Evolutionary conservation across 2,888 invertebrate species (phyloP), one percentile per base, ranked within the genome.

Genomic region (Apocheima hispidaria): DNA sequence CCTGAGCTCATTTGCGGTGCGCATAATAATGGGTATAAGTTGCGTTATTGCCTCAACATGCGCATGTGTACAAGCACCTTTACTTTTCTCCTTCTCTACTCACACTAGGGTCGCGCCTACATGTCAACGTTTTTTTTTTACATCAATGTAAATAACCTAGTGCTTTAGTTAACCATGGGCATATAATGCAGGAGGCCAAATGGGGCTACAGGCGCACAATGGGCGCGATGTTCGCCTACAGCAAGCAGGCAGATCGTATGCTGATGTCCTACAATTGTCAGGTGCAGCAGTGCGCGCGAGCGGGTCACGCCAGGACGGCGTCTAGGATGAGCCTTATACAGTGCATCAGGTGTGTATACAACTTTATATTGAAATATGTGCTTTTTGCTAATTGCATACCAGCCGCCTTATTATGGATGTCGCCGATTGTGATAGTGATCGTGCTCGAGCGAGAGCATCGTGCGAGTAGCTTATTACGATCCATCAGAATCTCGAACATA

Each of bases 281-380:
- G 88, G 92, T 92, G 77, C 92, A 92, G 87, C 92, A 84, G 84
- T 88, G 78, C 75, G 92, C 88, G 81, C 72, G 86, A 55, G 89
- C 88, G 3, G 90, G 94, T 28, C 88, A 91, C 73, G 88, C 91
- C 57, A 79, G 92, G 73, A 75, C 81, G 33, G 77, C 79, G 7
- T 79, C 84, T 43, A 76, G 92, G 68, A 95, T 97, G 91, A 96
- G 96, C 86, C 96, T 97, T 70, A 91, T 96, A 72, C 96, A 97
- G 83, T 97, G 97, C 88, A 93, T 97, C 73, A 96, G 95, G 95
- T 96, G 85, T 90, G 91, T 58, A 41, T 26, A 30, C 38, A 20
- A 10, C 23, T 14, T 40, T 49, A 7, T 43, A 26, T 18, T 10
- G 1, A 23, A 21, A 5, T 0, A 9, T n/a, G n/a, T 21, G 18